Evolutionary conservation across 2,888 invertebrate species (phyloP), one percentile per base, ranked within the genome.

Genomic region (Drosophila rellima): DNA sequence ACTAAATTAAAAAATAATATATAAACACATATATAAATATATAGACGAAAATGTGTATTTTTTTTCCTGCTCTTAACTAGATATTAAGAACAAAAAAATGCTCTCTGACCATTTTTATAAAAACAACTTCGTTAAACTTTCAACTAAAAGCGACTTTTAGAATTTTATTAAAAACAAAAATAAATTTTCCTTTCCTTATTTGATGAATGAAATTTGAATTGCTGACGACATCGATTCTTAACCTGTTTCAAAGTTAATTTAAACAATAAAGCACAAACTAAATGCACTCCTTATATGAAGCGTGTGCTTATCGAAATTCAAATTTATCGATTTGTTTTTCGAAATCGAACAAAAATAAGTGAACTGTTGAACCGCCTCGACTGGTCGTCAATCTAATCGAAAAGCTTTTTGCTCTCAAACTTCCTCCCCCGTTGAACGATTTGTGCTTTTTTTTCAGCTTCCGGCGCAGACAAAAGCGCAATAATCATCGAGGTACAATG

Each of bases 401-500:
- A 33, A 51, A 18, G 23, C 35, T 6, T 15, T 40, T 40, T 40
- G 17, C 11, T 5, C 8, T 4, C 18, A 40, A 11, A 15, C 15
- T 15, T 26, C 44, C 40, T 17, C 70, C 52, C 42, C 56, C 59
- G 48, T 26, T 26, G 15, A 31, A 8, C 23, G 20, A 33, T 29
- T 29, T 33, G 3, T 39, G 48, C 35, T 31, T 48, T n/a, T 4
- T 63, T 55, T 42, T 47, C 23, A 59, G 35, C 80, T 75, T 75
- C 74, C 74, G 74, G 75, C 20, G 44, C 54, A 44, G n/a, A 52
- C 45, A 62, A 70, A 55, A 26, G 40, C 17, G 17, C 40, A 45
- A 42, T 47, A 78, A 75, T 62, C 20, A 47, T 55, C 33, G 44
- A 48, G 31, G 59, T 60, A 67, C 79, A 74, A 61, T 65, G 65